Base-by-base conservation (phyloP, 2,113 vertebrate genomes). In the Carettochelys insculpta region DNA sequence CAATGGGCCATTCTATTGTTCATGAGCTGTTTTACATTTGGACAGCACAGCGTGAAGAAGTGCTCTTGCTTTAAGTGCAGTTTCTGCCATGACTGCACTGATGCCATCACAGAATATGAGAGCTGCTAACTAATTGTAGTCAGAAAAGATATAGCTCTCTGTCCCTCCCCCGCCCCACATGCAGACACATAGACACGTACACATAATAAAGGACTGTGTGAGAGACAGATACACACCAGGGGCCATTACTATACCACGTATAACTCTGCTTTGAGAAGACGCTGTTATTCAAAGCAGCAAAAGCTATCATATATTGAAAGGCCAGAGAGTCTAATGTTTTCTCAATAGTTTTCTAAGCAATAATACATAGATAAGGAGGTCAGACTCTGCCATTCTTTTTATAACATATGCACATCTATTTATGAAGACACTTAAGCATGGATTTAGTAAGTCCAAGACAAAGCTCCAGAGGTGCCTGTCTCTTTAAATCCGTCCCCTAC, bases 401-500 rank as follows among this genome's bases (percentile, higher is more conserved):
- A 86, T 45, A 95, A 87, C 96, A 95, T 92, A 94, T 90, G 92
- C 86, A 91, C 0, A 6, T 93, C 96, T 97, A 95, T 97, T 97
- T 95, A 94, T 90, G 96, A 96, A 96, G 96, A 97, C 96, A 95
- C 96, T 92, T 95, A 97, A 89, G 77, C 11, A 31, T 94, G 96
- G 96, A 96, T 97, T 97, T 97, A 97, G 95, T 95, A 97, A 97
- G 97, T 97, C 95, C 80, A 2, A 94, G 65, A 87, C 96, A 94
- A 96, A 97, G 96, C 97, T 97, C 96, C 95, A 94, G 96, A 94
- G 97, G 93, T 29, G 7, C 92, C 97, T 98, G 97, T 98, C 97
- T 98, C 98, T 98, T 98, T 98, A 98, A 98, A 98, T 97, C 97
- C 95, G 47, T 97, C 97, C 97, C 94, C 94, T 96, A 96, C 97